phyloP scores from a whole-genome alignment of 2,797 vertebrate species.

The Scomberomorus guttatus region DNA sequence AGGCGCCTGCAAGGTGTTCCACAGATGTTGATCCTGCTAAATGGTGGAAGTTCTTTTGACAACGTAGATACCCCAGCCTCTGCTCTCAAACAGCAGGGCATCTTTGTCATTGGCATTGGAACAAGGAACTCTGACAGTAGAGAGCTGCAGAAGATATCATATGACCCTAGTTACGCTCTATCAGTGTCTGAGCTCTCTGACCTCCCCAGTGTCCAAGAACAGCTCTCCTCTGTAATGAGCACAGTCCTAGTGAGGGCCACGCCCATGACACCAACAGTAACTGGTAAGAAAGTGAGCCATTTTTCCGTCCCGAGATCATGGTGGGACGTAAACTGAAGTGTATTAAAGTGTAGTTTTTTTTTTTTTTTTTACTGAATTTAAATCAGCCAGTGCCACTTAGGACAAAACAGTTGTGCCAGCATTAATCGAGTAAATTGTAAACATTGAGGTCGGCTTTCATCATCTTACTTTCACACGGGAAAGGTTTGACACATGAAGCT shows the following conservation, averaged over 20 bases:
- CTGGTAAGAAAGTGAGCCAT: slow-evolving; percentile 17
- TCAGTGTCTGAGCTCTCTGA: slow-evolving; percentile 50
- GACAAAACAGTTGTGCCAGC: slow-evolving; percentile 1
- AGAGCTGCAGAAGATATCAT: no score
- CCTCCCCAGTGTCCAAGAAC: slow-evolving; percentile 60
- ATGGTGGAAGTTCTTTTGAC: no score
- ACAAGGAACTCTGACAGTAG: slow-evolving; percentile 35
- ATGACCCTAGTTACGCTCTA: no score
- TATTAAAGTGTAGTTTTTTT: no score
- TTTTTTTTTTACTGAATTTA: neutral
- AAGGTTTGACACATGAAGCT: neutral
- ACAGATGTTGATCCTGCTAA: slow-evolving; percentile 68
- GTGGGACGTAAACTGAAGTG: neutral
- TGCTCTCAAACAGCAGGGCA: slow-evolving; percentile 55
- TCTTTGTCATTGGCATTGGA: slow-evolving; percentile 59
- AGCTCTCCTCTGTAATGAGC: slow-evolving; percentile 15
- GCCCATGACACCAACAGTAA: slow-evolving; percentile 39
- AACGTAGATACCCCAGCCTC: neutral
- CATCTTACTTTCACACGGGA: neutral
- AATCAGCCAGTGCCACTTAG: slow-evolving; percentile 26
- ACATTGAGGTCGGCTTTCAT: neutral
- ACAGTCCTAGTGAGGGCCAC: neutral
- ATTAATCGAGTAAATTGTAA: slow-evolving; percentile 8
- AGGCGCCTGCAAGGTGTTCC: slow-evolving; percentile 67
- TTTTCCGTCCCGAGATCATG: neutral